Evolutionary conservation across 2,113 vertebrate species (phyloP).

Genomic region (Pelmatolapia mariae): DNA sequence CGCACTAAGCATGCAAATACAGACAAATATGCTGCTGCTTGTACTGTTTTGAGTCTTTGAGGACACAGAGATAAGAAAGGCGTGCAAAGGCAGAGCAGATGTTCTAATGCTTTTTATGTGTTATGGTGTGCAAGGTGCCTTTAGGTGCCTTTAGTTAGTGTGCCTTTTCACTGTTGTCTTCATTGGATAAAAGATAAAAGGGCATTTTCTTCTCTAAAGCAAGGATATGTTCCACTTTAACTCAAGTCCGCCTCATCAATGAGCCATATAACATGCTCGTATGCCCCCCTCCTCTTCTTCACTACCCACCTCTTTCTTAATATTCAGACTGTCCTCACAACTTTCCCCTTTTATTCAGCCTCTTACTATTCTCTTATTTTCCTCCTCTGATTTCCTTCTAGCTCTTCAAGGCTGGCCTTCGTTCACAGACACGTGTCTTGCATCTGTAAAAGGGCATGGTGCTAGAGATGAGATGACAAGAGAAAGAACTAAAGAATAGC

Average conservation of each 20-base stretch:
- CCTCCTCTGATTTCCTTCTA: background rate
- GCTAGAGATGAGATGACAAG: conserved; percentile 1
- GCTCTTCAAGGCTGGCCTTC: background rate
- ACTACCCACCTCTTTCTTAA: background rate
- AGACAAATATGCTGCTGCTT: background rate
- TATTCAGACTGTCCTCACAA: background rate
- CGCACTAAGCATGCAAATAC: background rate
- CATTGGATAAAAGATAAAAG: background rate
- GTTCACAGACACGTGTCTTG: conserved; percentile 9
- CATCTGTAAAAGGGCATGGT: conserved; percentile 31
- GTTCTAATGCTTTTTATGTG: background rate
- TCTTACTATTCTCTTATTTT: background rate
- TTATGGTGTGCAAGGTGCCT: background rate
- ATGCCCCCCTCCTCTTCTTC: background rate
- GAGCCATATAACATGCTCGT: background rate
- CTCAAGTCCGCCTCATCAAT: background rate
- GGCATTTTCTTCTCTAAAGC: background rate
- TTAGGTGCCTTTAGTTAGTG: background rate
- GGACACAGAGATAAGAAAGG: background rate
- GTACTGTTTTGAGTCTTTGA: background rate
- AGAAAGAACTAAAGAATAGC: background rate
- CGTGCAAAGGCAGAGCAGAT: background rate
- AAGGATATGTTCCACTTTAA: conserved; percentile 4
- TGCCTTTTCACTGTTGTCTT: background rate
- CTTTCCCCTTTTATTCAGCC: background rate